These are phyloP conservation scores for Thaumatotibia leucotreta DNA, from an alignment of 1,140 invertebrate genomes.

Conservation along the genomic window DNA sequence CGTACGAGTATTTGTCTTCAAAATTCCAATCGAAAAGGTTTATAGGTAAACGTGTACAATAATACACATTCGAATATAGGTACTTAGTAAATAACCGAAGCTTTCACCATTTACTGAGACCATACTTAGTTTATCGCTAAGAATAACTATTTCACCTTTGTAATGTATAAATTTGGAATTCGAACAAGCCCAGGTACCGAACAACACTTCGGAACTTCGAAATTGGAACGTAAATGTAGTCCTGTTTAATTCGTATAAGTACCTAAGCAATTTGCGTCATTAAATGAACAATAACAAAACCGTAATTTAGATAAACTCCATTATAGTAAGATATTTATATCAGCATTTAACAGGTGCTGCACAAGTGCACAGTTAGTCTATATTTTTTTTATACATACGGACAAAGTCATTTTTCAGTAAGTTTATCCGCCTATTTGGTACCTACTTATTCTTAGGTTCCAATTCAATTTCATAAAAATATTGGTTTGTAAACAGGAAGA, in stretches of 20 bases:
- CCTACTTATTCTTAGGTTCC: no score
- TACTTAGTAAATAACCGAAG: not conserved
- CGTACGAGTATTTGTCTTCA: no score
- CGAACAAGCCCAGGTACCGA: not conserved
- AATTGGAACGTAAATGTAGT: not conserved
- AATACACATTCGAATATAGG: not conserved
- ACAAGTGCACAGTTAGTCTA: no score
- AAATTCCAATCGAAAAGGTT: not conserved
- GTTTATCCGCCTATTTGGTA: no score
- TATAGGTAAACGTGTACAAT: not conserved
- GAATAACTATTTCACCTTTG: not conserved
- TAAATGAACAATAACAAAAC: not conserved
- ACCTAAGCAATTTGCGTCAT: not conserved
- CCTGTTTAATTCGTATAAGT: not conserved
- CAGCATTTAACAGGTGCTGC: no score
- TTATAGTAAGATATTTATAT: no score
- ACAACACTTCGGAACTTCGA: not conserved
- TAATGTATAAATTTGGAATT: not conserved
- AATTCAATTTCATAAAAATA: no score
- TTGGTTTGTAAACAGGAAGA: no score
- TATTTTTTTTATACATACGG: no score
- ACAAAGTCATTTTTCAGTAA: no score
- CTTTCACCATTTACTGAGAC: not conserved
- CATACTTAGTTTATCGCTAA: not conserved
- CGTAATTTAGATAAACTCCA: no score